Evolutionary conservation across 2,888 invertebrate species (phyloP), one percentile per base, ranked within the genome.

Genomic region (Portevinia maculata): DNA sequence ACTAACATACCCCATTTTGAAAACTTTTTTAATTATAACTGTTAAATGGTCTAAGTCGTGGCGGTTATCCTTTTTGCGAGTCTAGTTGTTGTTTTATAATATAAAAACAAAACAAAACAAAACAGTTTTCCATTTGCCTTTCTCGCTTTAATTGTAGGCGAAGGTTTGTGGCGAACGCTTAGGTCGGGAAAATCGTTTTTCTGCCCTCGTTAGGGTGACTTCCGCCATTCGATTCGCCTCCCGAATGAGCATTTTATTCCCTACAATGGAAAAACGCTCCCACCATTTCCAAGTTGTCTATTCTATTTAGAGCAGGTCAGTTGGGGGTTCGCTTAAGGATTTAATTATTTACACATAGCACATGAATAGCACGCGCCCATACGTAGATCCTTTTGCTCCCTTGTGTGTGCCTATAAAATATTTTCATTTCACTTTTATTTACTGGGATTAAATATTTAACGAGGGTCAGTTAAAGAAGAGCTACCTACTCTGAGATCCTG

Each of bases 401-500:
- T 17, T 15, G 30, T 44, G 55, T 62, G 44, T 53, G 44, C 11
- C 53, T 73, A 71, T 76, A 60, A 81, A 81, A 76, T 83, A 73
- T 83, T 78, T 78, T 67, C 78, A 83, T 83, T 83, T 78, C 78
- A 78, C 83, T 78, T 83, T 83, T 83, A 83, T 83, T 83, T 78
- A 83, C 83, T 83, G 67, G 57, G 78, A 83, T 78, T 83, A 83
- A 83, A 83, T 83, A 83, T 83, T 83, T 76, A 83, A 83, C 78
- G 71, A 78, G 78, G 83, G 78, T 81, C 76, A 76, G 70, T 53
- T 59, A 73, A 79, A 67, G 39, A 64, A 65, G 65, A 24, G 6
- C n/a, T 15, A 19, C 19, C 19, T 8, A n/a, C n/a, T 28, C 32
- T 21, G 50, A 28, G 28, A 28, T 13, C 32, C 30, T 37, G 44